Base-by-base conservation (phyloP, 1,140 invertebrate genomes). In the Rhizoglyphus robini region DNA sequence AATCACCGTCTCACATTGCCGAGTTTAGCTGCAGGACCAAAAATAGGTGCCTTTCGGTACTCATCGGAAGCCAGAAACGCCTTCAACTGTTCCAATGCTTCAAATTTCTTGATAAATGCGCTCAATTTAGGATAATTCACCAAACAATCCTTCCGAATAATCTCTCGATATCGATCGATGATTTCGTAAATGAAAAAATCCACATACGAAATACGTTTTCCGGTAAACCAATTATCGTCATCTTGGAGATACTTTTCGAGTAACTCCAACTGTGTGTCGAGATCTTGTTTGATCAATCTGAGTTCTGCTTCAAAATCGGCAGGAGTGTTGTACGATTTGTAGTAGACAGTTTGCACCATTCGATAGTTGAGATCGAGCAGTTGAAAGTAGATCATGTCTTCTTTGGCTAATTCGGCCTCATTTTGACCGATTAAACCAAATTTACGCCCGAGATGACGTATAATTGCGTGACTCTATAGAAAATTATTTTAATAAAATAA, bases 161-260 rank as follows among this genome's bases (percentile, higher is more conserved):
- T 68, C 11, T 73, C 63, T n/a, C 69, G 61, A 32, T 76, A 73
- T 36, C 76, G 73, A 68, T 81, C 78, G 29, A 81, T 68, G 4
- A 75, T 67, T 64, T 81, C 80, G 70, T 79, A 80, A 31, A 78
- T 68, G 46, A 76, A 69, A 68, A 81, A 81, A 67, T 81, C 80
- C 4, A 77, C 75, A 67, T 76, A 79, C 0, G 76, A 77, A 4
- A 79, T 75, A 20, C 76, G 73, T 3, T 79, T 72, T n/a, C 79
- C 79, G 32, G 73, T 73, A 69, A 81, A 75, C 68, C 72, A 81
- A n/a, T n/a, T n/a, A 8, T 73, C 67, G 5, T 73, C 72, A 23
- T 75, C 69, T 2, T 75, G 77, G 31, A 81, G 69, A 68, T 74
- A 79, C 0, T 75, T 70, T 1, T 75, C 73, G 54, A 79, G 75